Conservation (phyloP, 2,888 invertebrate genomes). For the Alviniconcha strummeri region DNA sequence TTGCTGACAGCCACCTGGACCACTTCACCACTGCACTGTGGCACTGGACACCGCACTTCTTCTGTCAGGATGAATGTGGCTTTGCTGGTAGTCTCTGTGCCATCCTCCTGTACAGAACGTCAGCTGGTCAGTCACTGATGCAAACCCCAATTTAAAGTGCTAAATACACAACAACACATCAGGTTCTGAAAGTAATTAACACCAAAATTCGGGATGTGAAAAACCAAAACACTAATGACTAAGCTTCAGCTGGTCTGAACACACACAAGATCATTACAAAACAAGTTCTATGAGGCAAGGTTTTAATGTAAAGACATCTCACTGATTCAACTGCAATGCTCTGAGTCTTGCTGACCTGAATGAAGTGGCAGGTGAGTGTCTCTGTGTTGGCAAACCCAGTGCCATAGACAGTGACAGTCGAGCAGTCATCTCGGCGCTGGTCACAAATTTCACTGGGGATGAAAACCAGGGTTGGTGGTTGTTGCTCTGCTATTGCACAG, state of each 20-base stretch:
- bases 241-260: no score
- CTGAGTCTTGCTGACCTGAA: constrained; percentile 20
- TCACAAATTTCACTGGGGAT: constrained; percentile 42
- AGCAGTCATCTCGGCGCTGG: constrained; percentile 37
- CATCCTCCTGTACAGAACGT: constrained; percentile 8
- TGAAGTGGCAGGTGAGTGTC: constrained; percentile 42
- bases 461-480: constrained; percentile 43
- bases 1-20: constrained; percentile 40
- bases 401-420: constrained; percentile 43
- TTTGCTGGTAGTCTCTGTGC: background rate
- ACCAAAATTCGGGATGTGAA: no score
- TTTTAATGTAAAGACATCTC: no score
- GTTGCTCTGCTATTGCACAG: constrained; percentile 47
- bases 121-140: background rate
- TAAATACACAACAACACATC: no score
- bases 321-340: no score
- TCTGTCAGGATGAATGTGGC: constrained; percentile 34
- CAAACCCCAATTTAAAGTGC: background rate
- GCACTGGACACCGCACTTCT: constrained; percentile 41
- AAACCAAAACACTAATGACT: no score
- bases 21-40: constrained; percentile 27
- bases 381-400: constrained; percentile 44
- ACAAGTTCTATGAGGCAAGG: no score
- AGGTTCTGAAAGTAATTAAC: no score
- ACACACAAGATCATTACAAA: no score